Base-by-base conservation (phyloP, 1,140 invertebrate genomes). In the Drosophila rufa region DNA sequence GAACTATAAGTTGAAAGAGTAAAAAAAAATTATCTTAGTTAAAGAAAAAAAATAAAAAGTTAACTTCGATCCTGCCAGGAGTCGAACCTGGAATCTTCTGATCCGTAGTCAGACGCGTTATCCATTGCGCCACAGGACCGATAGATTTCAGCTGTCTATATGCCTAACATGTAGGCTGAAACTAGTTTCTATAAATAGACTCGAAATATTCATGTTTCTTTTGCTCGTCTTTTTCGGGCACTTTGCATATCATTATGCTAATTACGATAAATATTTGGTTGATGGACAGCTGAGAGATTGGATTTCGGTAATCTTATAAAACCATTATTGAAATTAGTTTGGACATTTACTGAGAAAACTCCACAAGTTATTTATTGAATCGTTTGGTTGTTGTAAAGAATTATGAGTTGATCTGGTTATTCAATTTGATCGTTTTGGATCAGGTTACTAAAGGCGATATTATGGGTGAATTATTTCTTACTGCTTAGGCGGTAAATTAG, bases 31-130 rank as follows among this genome's bases (percentile, higher is more conserved):
- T 8, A 2, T 8, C 0, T 11, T 11, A 36, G 8, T 3, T 11
- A 12, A 36, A 1, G 15, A 68, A 61, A 42, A 36, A 22, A 48
- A 36, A 56, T 6, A 42, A 36, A 22, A 48, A 36, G 48, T 6
- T 15, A 9, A 3, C 0, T 56, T 11, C 94, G 94, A 95, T 94
- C 94, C 94, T 94, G 95, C 94, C 94, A 95, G 95, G 95, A 95
- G 94, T 95, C 94, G 95, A 95, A 95, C 95, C 95, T 95, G 94
- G 94, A 95, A 95, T 95, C 94, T 95, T 95, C 94, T 95, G 95
- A 95, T 95, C 95, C 94, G 95, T 95, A 95, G 95, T 95, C 95
- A 92, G 94, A 95, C 95, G 95, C 95, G 95, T 95, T 38, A 27
- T 61, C 43, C 58, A 60, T 60, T 60, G 58, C 58, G 58, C 58